Evolutionary conservation across 2,888 invertebrate species (phyloP), one percentile per base, ranked within the genome.

Genomic region (Glyphotaelius pellucidus): DNA sequence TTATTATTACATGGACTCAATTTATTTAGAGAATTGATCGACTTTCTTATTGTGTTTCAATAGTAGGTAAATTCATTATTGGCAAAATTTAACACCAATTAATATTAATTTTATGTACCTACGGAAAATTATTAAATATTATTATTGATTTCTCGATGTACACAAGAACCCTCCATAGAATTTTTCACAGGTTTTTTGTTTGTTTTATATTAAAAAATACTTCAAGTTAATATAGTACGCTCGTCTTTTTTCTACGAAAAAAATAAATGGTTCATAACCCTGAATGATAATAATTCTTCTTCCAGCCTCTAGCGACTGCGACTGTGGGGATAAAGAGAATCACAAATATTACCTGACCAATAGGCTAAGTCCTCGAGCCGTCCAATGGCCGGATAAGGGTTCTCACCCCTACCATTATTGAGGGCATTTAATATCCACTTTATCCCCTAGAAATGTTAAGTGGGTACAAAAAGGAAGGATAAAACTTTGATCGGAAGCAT

Each of bases 401-500:
- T 42, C 38, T 42, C 86, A 86, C 86, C 86, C 86, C 42, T 42
- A n/a, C 86, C 86, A 92, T 91, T 92, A 92, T 91, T 89, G 92
- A 86, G 89, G 89, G 88, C 91, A 91, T 91, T 93, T 93, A 93
- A 93, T 93, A 93, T 92, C 92, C 90, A 91, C 90, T 90, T 91
- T 90, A 92, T 90, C 91, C 79, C 84, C 80, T 90, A 86, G 87
- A 90, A 90, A 92, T 92, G 92, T 90, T 90, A 92, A 92, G 92
- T 86, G 92, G 90, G 86, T 80, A 90, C 92, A 90, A 90, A 92
- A 92, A 92, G 92, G 87, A 85, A 35, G 92, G 90, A 92, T 91
- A 86, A 91, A 91, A 91, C 91, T 91, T 91, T 91, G 91, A 91
- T 87, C 91, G 84, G 90, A 52, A 52, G 86, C 81, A 90, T 90